These are phyloP conservation scores for Pantherophis guttatus DNA, from an alignment of 2,113 vertebrate genomes.

Conservation along the genomic window DNA sequence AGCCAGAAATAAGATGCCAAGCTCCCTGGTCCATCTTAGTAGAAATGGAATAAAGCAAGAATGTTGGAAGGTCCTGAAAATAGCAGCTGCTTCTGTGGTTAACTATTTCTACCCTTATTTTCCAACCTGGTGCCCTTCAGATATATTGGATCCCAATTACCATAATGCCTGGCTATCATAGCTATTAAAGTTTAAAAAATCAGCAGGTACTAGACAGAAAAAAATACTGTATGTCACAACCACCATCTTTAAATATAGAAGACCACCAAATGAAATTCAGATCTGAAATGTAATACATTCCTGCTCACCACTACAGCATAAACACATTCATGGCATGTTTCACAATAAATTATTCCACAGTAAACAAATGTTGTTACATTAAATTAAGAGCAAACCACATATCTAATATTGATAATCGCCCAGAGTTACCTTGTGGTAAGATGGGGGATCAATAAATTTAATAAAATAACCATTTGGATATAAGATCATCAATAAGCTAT, in stretches of 20 bases:
- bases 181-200: background rate
- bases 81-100: background rate
- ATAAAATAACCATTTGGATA: background rate
- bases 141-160: background rate
- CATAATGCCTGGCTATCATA: background rate
- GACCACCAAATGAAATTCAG: slow-evolving; percentile 44
- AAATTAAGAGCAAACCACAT: background rate
- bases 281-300: slow-evolving; percentile 29
- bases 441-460: background rate
- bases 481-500: background rate
- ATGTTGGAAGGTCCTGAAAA: background rate
- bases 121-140: background rate
- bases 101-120: background rate
- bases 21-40: background rate
- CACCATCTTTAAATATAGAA: slow-evolving; percentile 28
- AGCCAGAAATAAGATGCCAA: background rate
- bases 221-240: slow-evolving; percentile 40
- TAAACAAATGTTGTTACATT: background rate
- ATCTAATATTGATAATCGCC: background rate
- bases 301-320: slow-evolving; percentile 8
- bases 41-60: background rate
- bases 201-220: background rate
- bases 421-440: background rate
- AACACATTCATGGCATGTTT: slow-evolving; percentile 31
- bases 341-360: slow-evolving; percentile 27